These are phyloP conservation scores for Melospiza georgiana DNA, from an alignment of 2,113 vertebrate genomes.

Conservation along the genomic window DNA sequence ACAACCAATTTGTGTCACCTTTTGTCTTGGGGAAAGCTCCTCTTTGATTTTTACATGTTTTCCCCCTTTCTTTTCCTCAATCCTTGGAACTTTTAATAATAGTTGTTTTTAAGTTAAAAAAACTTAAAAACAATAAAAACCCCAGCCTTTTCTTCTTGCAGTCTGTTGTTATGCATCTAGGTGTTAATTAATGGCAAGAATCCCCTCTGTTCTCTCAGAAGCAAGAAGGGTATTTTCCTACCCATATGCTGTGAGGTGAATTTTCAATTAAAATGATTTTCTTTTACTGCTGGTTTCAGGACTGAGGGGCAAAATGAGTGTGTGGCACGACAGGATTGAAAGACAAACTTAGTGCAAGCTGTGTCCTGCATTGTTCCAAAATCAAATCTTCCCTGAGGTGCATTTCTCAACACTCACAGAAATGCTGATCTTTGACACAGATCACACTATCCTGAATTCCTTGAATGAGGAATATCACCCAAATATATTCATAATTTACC, in stretches of 20 bases:
- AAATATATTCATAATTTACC: neutral
- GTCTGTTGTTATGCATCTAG: neutral
- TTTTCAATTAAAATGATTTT: neutral
- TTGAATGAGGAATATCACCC: neutral
- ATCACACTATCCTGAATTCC: neutral
- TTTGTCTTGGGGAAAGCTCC: neutral
- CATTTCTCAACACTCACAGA: neutral
- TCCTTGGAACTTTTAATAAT: neutral
- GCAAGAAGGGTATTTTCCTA: neutral
- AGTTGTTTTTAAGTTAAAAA: neutral
- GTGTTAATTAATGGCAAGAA: neutral
- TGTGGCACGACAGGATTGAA: neutral
- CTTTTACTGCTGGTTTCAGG: neutral
- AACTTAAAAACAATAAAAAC: too few species aligned
- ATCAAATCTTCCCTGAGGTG: neutral
- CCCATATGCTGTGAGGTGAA: neutral
- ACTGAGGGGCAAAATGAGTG: neutral
- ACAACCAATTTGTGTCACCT: neutral
- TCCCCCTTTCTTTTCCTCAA: neutral
- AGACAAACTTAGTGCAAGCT: neutral
- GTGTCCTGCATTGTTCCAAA: neutral
- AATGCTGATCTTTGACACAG: neutral
- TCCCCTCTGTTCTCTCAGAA: neutral
- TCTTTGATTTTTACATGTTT: neutral
- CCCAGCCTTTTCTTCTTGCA: neutral